Conservation (phyloP, 2,113 vertebrate species). For the Turdus rufiventris region DNA sequence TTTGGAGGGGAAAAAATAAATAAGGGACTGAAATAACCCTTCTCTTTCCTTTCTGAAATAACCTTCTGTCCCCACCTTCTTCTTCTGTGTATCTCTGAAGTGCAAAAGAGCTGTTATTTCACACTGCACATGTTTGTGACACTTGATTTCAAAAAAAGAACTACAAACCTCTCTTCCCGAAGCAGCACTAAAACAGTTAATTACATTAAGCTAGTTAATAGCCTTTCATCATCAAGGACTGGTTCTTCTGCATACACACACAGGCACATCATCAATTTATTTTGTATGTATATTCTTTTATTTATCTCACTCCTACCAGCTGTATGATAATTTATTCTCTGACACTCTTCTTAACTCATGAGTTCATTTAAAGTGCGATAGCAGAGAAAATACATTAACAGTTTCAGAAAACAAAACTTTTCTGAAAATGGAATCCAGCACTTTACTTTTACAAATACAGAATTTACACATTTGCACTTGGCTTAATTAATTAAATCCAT, state of each 20-base stretch:
- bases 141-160: background rate
- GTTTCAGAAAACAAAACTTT: slow-evolving; percentile 41
- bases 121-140: background rate
- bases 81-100: background rate
- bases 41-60: background rate
- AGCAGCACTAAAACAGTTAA: slow-evolving; percentile 51
- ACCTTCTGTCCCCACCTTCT: background rate
- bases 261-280: slow-evolving; percentile 21
- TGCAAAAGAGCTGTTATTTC: background rate
- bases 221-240: slow-evolving; percentile 35
- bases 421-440: slow-evolving; percentile 9
- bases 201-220: slow-evolving; percentile 37
- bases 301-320: slow-evolving; percentile 54
- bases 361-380: slow-evolving; percentile 53
- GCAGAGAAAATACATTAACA: slow-evolving; percentile 34
- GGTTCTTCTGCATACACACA: background rate
- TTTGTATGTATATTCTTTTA: slow-evolving; percentile 50
- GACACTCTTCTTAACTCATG: slow-evolving; percentile 55
- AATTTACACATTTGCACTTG: slow-evolving; percentile 27
- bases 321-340: slow-evolving; percentile 64
- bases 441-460: slow-evolving; percentile 32
- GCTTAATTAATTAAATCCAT: slow-evolving; percentile 46
- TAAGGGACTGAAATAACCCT: background rate
- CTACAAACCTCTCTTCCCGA: background rate
- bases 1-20: background rate